Evolutionary conservation across 1,140 invertebrate genomes (phyloP), one percentile per base, ranked within the genome.

Genomic region (Galleria mellonella): DNA sequence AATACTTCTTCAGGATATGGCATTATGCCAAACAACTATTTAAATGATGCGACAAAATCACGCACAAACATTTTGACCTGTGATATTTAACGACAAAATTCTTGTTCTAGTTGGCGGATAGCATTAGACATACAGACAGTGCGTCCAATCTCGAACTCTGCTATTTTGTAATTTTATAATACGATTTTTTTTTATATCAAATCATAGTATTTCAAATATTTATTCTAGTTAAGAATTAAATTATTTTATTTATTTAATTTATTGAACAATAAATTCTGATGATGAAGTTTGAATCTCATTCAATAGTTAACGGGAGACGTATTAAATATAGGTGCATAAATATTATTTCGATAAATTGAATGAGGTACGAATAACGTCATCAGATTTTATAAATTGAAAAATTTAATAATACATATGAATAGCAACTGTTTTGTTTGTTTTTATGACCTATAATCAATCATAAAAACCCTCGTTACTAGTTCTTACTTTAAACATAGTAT

Each of bases 1-100:
- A 97, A 87, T 97, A 97, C 87, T 97, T 97, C 91, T 97, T 97
- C 91, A 90, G 94, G 51, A 94, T 97, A 81, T 96, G 94, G 94
- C 92, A 92, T 79, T 94, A 95, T 62, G 93, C 94, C 40, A 92
- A 92, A 59, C 91, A 94, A 76, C 87, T 96, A 30, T 96, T 96
- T 83, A 71, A 77, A 58, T 81, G 49, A 67, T 30, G 50, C 35
- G 23, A 44, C 35, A 23, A 29, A 32, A 17, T 35, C 41, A 36
- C 53, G 38, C 50, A 45, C 47, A 51, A 49, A 55, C 50, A 53
- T 49, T 37, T 55, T 45, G n/a, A 73, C 73, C 71, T 74, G 71
- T 76, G 72, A 76, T 76, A 76, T 73, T 68, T 67, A 61, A 58
- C 63, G 60, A 68, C 62, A 56, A 63, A 53, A 53, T 52, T 51